Conservation (phyloP, 2,888 invertebrate species). For the Drosophila fungiperda region DNA sequence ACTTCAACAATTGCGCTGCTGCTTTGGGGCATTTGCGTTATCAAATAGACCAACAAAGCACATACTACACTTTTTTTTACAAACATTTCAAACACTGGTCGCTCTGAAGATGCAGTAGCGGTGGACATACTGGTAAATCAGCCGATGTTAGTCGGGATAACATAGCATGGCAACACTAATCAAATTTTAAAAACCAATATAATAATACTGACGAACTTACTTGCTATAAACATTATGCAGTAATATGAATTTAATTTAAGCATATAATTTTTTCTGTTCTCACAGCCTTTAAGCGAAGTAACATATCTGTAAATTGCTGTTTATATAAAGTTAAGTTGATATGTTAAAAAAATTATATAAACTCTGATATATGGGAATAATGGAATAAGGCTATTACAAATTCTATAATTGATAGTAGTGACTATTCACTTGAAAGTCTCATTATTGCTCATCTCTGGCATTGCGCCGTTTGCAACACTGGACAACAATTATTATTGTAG, state of each 20-base stretch:
- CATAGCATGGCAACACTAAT: neutral
- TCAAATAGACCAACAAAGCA: conserved; percentile 45
- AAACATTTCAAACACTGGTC: conserved; percentile 32
- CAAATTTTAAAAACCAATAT: neutral
- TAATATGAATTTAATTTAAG: neutral
- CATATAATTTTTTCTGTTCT: neutral
- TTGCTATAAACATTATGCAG: neutral
- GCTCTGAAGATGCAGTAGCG: neutral
- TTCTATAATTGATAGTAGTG: conserved; percentile 10
- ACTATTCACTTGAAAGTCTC: conserved; percentile 16
- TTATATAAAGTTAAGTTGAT: neutral
- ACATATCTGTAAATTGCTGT: neutral
- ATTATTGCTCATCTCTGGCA: conserved; percentile 31
- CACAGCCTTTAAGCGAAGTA: neutral
- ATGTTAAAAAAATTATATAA: neutral
- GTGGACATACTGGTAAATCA: conserved; percentile 20
- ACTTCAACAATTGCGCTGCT: conserved; percentile 33
- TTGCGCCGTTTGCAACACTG: conserved; percentile 40
- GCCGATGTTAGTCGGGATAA: neutral
- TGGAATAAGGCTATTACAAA: neutral
- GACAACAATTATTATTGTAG: conserved; percentile 47
- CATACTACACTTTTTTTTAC: conserved; percentile 1
- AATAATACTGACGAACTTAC: neutral
- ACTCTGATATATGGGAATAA: neutral
- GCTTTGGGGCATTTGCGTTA: conserved; percentile 56